phyloP scores from a whole-genome alignment of 1,140 invertebrate genomes.

The Hylaeus volcanicus region DNA sequence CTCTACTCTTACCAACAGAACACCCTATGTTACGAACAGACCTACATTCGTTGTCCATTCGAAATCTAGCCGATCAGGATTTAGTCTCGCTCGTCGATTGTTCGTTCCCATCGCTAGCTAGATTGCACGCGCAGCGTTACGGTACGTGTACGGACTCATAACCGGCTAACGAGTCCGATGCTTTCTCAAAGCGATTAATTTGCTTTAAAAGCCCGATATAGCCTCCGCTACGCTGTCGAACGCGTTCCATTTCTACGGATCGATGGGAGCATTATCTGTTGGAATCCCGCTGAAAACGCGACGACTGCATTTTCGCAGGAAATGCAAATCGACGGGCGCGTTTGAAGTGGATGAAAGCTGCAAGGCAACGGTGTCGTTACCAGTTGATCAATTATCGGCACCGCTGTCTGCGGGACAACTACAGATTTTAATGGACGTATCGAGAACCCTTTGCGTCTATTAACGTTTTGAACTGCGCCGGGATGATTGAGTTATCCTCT shows the following conservation, averaged over 20 bases:
- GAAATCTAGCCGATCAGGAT: too few species aligned
- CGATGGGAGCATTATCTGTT: conserved; percentile 11
- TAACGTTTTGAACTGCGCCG: too few species aligned
- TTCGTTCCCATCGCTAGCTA: too few species aligned
- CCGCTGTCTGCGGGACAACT: background rate
- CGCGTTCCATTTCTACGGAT: conserved; percentile 11
- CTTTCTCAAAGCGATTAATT: conserved; percentile 37
- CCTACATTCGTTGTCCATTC: too few species aligned
- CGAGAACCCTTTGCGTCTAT: too few species aligned
- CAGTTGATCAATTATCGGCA: background rate
- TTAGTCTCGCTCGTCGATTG: too few species aligned
- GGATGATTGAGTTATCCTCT: too few species aligned
- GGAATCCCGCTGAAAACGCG: background rate
- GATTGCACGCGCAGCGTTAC: background rate
- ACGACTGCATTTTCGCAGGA: background rate
- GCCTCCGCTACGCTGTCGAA: background rate
- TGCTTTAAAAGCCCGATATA: conserved; percentile 17
- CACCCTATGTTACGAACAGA: too few species aligned
- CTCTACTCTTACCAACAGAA: too few species aligned
- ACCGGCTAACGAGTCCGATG: background rate
- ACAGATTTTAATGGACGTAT: too few species aligned
- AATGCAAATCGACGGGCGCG: background rate
- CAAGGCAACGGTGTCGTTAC: background rate
- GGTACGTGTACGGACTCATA: background rate
- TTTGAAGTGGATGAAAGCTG: conserved; percentile 11